Base-by-base conservation (phyloP, 2,888 invertebrate species). In the Penaeus monodon region DNA sequence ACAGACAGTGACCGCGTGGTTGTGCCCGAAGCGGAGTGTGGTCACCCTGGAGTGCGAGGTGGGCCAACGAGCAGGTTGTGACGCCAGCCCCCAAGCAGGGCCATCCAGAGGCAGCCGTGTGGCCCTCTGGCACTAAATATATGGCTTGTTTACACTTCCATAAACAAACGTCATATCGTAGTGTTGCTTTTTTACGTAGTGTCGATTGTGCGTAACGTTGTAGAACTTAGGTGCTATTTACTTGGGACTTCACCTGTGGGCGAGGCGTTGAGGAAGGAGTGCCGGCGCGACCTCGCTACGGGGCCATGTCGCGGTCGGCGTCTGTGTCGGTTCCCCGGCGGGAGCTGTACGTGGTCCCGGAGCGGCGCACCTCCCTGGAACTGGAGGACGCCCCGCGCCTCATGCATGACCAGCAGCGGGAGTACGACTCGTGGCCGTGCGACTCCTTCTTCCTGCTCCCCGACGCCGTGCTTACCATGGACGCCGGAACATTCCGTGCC, bases 361-460 rank as follows among this genome's bases (percentile, higher is more conserved):
- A 85, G 85, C 65, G 85, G 74, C 89, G 89, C 27, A 81, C 81
- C 27, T 85, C 88, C 20, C 81, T 88, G 77, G 88, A 88, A 63
- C 78, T 88, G 70, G 88, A 88, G 82, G 88, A 88, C 49, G 74
- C 49, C 29, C 88, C 84, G 6, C 73, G 88, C 22, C 80, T 80
- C 12, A 79, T 79, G 57, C 84, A 81, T 49, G 85, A 87, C 78
- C 82, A 80, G 77, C 86, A 77, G n/a, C 77, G 88, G 73, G 89
- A 89, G 85, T 89, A 85, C 86, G 89, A 89, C 80, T 89, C 89
- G 44, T 89, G 89, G 88, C 88, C 89, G 27, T 89, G 89, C 64
- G 89, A 89, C 74, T 89, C 89, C 57, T 89, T 89, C 88, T 89
- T 89, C 73, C 84, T 89, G 20, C 81, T 89, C 20, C 89, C 89